These are phyloP conservation scores for Cairina moschata DNA, from an alignment of 2,113 vertebrate genomes.

Conservation along the genomic window DNA sequence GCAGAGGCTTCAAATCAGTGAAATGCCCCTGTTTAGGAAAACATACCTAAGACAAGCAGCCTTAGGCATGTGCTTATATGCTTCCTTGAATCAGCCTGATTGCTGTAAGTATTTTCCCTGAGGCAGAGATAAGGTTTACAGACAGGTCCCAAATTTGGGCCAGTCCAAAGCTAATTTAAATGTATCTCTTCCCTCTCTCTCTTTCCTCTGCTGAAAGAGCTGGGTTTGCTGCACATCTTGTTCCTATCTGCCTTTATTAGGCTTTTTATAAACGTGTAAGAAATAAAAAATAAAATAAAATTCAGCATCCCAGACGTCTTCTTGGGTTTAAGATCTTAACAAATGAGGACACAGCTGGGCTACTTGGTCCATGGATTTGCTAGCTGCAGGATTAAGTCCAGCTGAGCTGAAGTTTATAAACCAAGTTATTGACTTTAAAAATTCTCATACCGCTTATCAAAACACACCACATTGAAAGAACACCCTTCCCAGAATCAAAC, in stretches of 20 bases:
- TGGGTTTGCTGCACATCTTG: background rate
- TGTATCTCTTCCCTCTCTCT: background rate
- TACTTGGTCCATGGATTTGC: constrained; percentile 67
- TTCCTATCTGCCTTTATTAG: constrained; percentile 45
- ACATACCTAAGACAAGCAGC: constrained; percentile 32
- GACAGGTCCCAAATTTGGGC: constrained; percentile 24
- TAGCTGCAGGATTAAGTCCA: constrained; percentile 67
- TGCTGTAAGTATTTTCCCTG: constrained; percentile 16
- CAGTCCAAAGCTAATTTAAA: constrained; percentile 44
- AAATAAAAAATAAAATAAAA: background rate
- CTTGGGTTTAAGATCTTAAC: constrained; percentile 70
- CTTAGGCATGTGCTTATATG: constrained; percentile 26
- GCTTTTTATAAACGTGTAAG: constrained; percentile 30
- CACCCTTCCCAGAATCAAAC: constrained; percentile 49
- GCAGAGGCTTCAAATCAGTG: constrained; percentile 12
- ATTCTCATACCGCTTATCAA: constrained; percentile 69
- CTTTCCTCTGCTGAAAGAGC: background rate
- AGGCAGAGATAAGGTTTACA: constrained; percentile 50
- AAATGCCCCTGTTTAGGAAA: constrained; percentile 42
- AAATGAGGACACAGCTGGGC: constrained; percentile 70
- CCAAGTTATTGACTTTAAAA: constrained; percentile 70
- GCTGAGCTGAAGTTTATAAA: constrained; percentile 70
- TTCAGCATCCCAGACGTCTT: constrained; percentile 38
- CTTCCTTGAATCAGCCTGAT: constrained; percentile 33
- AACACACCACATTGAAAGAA: constrained; percentile 65